These are phyloP conservation scores for Tragelaphus strepsiceros DNA, from an alignment of 2,113 vertebrate genomes.

Conservation along the genomic window DNA sequence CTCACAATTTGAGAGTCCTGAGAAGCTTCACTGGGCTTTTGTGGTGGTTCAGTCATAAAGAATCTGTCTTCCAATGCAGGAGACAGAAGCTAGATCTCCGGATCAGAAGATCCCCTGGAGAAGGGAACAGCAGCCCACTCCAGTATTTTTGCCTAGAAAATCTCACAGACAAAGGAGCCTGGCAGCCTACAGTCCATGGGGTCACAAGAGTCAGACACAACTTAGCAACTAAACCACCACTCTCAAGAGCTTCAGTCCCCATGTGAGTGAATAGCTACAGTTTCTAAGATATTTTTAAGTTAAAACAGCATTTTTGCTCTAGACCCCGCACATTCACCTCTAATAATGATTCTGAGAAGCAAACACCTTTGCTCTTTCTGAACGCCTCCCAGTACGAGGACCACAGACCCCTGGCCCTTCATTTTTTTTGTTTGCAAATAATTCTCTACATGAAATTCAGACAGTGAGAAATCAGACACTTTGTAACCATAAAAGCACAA, in stretches of 20 bases:
- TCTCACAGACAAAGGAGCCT: neutral
- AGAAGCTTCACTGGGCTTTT: too few relatives aligned
- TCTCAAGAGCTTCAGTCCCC: neutral
- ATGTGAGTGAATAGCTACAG: neutral
- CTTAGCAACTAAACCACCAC: neutral
- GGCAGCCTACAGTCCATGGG: neutral
- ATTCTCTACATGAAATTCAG: conserved; percentile 43
- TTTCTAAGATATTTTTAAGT: conserved; percentile 11
- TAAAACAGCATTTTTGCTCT: neutral
- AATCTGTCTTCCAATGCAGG: neutral
- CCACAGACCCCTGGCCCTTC: neutral
- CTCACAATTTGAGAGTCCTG: neutral
- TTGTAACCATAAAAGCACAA: neutral
- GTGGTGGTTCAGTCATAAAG: neutral
- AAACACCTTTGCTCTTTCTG: conserved; percentile 22
- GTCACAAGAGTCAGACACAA: neutral
- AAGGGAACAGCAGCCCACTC: neutral
- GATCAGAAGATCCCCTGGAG: neutral
- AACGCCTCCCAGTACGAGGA: neutral
- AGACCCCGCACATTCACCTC: conserved; percentile 5
- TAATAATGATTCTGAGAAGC: neutral
- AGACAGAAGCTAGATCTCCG: neutral
- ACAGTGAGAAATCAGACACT: neutral
- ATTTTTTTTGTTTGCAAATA: conserved; percentile 38
- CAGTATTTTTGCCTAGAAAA: neutral